These are phyloP conservation scores for Caenorhabditis auriculariae DNA, from an alignment of 2,888 invertebrate genomes.

Conservation along the genomic window DNA sequence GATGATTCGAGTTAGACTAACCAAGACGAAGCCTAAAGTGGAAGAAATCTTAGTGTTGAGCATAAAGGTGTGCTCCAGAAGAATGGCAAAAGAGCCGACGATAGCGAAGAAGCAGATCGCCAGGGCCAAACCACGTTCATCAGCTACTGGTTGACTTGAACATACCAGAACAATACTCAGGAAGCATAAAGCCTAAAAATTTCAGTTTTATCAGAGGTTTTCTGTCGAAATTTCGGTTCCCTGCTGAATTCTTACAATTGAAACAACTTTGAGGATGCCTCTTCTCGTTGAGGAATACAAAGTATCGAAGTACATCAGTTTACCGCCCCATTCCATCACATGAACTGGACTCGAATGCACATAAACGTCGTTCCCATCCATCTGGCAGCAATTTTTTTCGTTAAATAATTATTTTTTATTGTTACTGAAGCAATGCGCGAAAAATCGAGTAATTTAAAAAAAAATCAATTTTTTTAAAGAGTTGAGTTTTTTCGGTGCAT, in stretches of 20 bases:
- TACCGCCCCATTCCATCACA: conserved; percentile 22
- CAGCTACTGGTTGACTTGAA: conserved; percentile 39
- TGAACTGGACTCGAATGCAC: no score
- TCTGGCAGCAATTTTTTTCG: no score
- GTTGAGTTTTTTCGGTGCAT: no score
- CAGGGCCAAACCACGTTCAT: conserved; percentile 49
- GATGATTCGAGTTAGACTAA: conserved; percentile 8
- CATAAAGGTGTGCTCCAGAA: conserved; percentile 48
- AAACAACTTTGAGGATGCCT: conserved; percentile 48
- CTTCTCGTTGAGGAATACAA: conserved; percentile 40
- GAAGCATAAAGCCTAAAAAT: conserved; percentile 34
- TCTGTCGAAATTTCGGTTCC: neutral
- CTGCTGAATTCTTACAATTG: conserved; percentile 37
- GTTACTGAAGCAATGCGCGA: no score
- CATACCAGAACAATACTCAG: conserved; percentile 34
- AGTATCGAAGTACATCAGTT: conserved; percentile 43
- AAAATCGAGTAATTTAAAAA: no score
- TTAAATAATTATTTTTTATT: no score
- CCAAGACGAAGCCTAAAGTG: conserved; percentile 40
- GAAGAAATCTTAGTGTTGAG: conserved; percentile 42
- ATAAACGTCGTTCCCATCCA: no score
- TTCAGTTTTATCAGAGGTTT: neutral
- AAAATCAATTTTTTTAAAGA: no score
- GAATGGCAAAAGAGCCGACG: conserved; percentile 40
- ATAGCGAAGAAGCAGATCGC: conserved; percentile 45